Evolutionary conservation across 2,797 vertebrate species (phyloP), one percentile per base, ranked within the genome.

Genomic region (Poeciliopsis gracilis): DNA sequence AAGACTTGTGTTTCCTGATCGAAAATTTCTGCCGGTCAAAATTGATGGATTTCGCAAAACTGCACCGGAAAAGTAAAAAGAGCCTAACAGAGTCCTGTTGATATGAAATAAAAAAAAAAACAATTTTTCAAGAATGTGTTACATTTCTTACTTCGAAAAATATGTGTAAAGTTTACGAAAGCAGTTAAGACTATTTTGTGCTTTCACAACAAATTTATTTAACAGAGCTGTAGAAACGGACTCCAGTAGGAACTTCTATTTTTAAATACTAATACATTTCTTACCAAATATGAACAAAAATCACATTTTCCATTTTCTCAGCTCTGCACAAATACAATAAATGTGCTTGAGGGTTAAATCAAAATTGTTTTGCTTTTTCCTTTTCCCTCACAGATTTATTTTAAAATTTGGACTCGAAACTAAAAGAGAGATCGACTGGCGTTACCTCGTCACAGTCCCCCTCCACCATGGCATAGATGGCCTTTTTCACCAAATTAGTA

Each of bases 401-500:
- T 73, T 53, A 8, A 49, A 23, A 72, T 33, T 51, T 73, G 20
- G 72, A 25, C 23, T 55, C 11, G 10, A 38, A 55, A 33, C 49
- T 11, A 72, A 51, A 70, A 28, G 41, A 69, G 38, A 70, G 23
- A 45, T 45, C 28, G 23, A 13, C 38, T 16, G 4, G 38, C 8
- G 95, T 97, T 96, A 99, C 98, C 97, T 99, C 98, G 85, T 99
- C 98, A 94, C 98, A 99, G 94, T 99, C 98, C 73, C 98, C 98
- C 94, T 99, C 98, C 93, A 99, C 98, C 98, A 99, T 99, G 94
- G 98, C 98, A 94, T 99, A 99, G 94, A 99, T 99, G 96, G 98
- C 98, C 97, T 99, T 99, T 96, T 99, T 99, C 95, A 99, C 98
- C 96, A 99, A 96, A 95, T 99, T 99, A 95, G 98, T 99, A 97